A percentile compares a stretch with the other conserved stretches of the same genome.
phyloP scores from a whole-genome alignment of 2,113 vertebrate species.

The Melanostigma gelatinosum region DNA sequence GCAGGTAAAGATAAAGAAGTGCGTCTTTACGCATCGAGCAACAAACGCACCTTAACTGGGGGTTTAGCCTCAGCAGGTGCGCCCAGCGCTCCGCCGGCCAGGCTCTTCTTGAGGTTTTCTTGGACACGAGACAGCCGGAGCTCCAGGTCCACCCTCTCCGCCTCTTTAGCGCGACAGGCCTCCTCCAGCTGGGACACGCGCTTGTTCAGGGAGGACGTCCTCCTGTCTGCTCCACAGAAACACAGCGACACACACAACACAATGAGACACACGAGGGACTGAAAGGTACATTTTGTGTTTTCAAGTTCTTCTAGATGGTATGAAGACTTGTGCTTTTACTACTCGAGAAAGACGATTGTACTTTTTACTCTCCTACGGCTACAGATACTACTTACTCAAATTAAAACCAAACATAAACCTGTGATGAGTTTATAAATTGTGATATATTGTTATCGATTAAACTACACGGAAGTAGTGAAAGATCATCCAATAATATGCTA shows the following conservation, averaged over 20 bases:
- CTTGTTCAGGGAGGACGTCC: conserved; percentile 84
- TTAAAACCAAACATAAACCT: background rate
- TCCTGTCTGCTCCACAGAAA: conserved; percentile 79
- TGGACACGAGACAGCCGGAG: conserved; percentile 90
- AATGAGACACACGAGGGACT: background rate
- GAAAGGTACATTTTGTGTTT: background rate
- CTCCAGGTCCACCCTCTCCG: conserved; percentile 90
- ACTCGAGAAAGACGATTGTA: too few species aligned
- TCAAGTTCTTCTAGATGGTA: background rate
- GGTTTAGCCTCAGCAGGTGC: conserved; percentile 81
- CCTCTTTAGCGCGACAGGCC: conserved; percentile 88
- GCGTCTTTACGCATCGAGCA: background rate
- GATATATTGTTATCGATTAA: background rate
- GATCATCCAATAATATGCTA: background rate
- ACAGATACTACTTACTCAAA: background rate
- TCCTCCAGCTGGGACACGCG: conserved; percentile 85
- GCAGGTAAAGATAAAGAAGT: background rate
- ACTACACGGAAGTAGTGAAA: background rate
- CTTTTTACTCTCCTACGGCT: background rate
- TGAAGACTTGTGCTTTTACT: too few species aligned
- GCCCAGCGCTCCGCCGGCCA: conserved; percentile 89
- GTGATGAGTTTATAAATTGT: background rate
- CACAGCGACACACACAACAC: background rate
- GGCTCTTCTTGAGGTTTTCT: conserved; percentile 92
- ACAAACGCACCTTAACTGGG: conserved; percentile 79